A percentile compares a stretch with the other conserved stretches of the same genome.
These are phyloP conservation scores for Blera fallax DNA, from an alignment of 2,888 invertebrate species.

Conservation along the genomic window DNA sequence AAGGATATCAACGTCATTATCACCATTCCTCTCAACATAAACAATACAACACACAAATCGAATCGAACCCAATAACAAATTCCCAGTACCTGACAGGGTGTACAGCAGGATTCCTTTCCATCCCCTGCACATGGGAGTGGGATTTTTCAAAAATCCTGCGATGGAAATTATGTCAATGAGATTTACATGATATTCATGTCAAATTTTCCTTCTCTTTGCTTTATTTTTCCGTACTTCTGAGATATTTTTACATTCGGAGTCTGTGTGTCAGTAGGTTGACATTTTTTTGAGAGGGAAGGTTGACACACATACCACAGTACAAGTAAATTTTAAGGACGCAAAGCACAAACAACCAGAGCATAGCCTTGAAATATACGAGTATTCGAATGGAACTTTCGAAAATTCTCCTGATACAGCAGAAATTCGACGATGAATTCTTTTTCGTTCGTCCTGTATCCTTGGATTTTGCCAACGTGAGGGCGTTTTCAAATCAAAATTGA, in stretches of 20 bases:
- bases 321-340: too few relatives aligned
- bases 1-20: slow-evolving; percentile 58
- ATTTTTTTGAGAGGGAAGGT: slow-evolving; percentile 27
- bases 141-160: background rate
- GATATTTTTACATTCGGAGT: slow-evolving; percentile 4
- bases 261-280: slow-evolving; percentile 30
- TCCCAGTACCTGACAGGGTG: slow-evolving; percentile 12
- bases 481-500: slow-evolving; percentile 65
- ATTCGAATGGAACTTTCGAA: background rate
- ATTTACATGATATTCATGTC: slow-evolving; percentile 59
- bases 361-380: slow-evolving; percentile 15
- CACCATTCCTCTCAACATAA: slow-evolving; percentile 26
- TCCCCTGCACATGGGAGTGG: background rate
- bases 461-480: slow-evolving; percentile 32
- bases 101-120: background rate
- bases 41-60: slow-evolving; percentile 57
- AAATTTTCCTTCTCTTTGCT: slow-evolving; percentile 1
- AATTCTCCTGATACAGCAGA: slow-evolving; percentile 50
- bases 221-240: background rate
- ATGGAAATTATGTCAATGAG: slow-evolving; percentile 63
- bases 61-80: slow-evolving; percentile 50
- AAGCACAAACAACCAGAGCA: background rate
- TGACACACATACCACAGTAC: background rate
- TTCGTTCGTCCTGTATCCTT: slow-evolving; percentile 2
- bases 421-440: slow-evolving; percentile 37